These are phyloP conservation scores for Eciton burchellii DNA, from an alignment of 1,140 invertebrate genomes.

Conservation along the genomic window DNA sequence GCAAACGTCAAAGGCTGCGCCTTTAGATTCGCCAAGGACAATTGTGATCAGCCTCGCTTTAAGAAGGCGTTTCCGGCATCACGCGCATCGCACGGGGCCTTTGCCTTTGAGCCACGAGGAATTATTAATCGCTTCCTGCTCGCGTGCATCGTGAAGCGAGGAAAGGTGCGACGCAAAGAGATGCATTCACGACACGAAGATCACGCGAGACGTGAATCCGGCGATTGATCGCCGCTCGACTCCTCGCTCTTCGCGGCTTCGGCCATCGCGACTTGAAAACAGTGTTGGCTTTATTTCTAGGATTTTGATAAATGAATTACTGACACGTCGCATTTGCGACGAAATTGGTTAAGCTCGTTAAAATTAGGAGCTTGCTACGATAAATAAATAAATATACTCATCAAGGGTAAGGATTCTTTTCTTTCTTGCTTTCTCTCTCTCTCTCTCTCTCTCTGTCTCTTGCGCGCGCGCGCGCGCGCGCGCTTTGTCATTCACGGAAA, in stretches of 20 bases:
- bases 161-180: constrained; percentile 35
- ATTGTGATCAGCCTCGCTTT: constrained; percentile 6
- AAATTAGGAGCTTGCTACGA: background rate
- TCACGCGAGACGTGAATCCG: constrained; percentile 16
- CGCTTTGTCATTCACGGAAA: background rate
- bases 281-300: too few species aligned
- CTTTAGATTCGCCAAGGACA: constrained; percentile 3
- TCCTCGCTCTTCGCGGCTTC: background rate
- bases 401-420: background rate
- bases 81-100: background rate
- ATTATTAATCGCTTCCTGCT: constrained; percentile 47
- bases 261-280: background rate
- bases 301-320: too few species aligned
- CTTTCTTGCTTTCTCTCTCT: too few species aligned
- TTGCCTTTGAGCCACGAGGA: constrained; percentile 20
- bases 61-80: constrained; percentile 21
- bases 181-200: constrained; percentile 1
- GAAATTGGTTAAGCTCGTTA: background rate
- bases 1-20: background rate
- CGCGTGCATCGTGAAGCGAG: constrained; percentile 24
- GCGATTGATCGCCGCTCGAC: background rate
- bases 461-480: too few species aligned
- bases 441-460: too few species aligned
- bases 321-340: too few species aligned
- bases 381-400: background rate